Percentiles rank a stretch among this genome's conserved stretches.
Conservation (phyloP, 2,797 vertebrate species). For the Lates japonicus region DNA sequence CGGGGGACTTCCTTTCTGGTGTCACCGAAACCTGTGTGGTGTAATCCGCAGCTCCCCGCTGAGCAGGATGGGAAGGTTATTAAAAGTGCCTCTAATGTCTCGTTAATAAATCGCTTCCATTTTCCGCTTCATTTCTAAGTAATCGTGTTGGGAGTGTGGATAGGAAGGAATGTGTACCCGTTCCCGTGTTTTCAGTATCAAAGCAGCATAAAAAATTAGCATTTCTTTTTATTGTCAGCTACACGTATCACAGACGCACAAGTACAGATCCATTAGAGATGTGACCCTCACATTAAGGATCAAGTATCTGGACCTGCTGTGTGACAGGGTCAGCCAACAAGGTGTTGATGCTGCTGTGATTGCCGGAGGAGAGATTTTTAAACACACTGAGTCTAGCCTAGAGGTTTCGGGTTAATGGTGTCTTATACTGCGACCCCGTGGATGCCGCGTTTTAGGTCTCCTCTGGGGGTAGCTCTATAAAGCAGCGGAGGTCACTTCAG, state of each 20-base stretch:
- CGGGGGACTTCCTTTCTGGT: conserved; percentile 91
- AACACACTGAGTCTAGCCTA: conserved; percentile 66
- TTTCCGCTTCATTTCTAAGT: conserved; percentile 88
- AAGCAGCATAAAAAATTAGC: conserved; percentile 78
- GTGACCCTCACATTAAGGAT: conserved; percentile 80
- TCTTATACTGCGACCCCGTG: conserved; percentile 72
- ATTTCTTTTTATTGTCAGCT: conserved; percentile 77
- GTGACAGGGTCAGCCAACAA: conserved; percentile 76
- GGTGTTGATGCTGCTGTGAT: conserved; percentile 81
- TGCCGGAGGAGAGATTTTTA: conserved; percentile 81
- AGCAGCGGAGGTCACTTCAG: conserved; percentile 83
- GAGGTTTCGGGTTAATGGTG: conserved; percentile 82
- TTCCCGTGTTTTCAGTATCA: conserved; percentile 80
- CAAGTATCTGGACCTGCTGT: conserved; percentile 65
- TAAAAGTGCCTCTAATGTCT: conserved; percentile 91
- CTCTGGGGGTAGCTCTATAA: conserved; percentile 82
- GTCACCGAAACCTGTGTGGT: conserved; percentile 90
- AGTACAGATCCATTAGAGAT: conserved; percentile 84
- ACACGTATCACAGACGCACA: conserved; percentile 67
- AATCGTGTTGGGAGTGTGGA: conserved; percentile 83
- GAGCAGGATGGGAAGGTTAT: conserved; percentile 89
- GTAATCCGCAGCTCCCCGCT: conserved; percentile 89
- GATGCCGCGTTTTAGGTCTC: conserved; percentile 76
- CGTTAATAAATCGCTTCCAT: conserved; percentile 91
- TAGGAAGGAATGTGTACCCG: conserved; percentile 80